Base-by-base conservation (phyloP, 2,888 invertebrate species). In the Anaspis maculata region DNA sequence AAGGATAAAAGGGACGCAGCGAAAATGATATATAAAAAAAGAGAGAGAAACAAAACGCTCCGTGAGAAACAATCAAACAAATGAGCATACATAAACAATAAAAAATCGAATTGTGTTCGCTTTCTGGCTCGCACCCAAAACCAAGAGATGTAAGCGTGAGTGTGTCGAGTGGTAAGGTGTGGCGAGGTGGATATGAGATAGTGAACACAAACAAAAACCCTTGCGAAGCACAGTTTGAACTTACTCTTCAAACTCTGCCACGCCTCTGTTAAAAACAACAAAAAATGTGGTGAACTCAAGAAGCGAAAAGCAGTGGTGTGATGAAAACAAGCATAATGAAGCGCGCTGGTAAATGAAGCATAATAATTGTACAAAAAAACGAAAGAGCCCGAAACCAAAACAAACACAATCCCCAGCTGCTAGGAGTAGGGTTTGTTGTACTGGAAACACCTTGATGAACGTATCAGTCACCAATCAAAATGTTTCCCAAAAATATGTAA, bases 381-480 rank as follows among this genome's bases (percentile, higher is more conserved):
- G 30, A 32, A 49, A 56, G 51, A 54, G 55, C 54, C 56, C 54
- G 48, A 47, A 54, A 56, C 51, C 54, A 57, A 56, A 54, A 56
- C 52, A 61, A 59, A 57, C 58, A 59, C 55, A 59, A 57, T 59
- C 61, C 64, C 63, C 60, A 49, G 63, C 62, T 62, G 55, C 57
- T 54, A 47, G 51, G 44, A 51, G 49, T 49, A 51, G 52, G 49
- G 56, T 54, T 51, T 54, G 60, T 64, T n/a, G n/a, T n/a, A n/a
- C n/a, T n/a, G 70, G 70, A 71, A 69, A 69, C 68, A 69, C 68
- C 67, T 70, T 70, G 69, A 69, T 68, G 62, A 64, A 56, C 56
- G 57, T 58, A 52, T 60, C 61, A 63, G 58, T 59, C 63, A 62
- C 62, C 50, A 54, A 67, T 67, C 68, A 68, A 68, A 68, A 67